Percentiles rank a stretch among this genome's conserved stretches.
phyloP scores from a whole-genome alignment of 2,888 invertebrate species.

The Lapara coniferarum region DNA sequence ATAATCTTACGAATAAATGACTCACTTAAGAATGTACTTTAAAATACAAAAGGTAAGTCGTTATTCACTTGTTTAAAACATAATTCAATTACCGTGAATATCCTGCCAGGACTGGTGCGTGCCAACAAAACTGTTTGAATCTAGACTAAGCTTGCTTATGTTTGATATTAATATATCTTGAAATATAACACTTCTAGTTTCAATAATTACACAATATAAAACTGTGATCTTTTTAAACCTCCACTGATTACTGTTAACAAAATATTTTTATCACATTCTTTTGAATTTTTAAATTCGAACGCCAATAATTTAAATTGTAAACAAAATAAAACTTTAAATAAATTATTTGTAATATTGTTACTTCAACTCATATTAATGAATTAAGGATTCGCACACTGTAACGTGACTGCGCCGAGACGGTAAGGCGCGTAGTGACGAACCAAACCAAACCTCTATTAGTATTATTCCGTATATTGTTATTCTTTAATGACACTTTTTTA shows the following conservation, averaged over 20 bases:
- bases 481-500: neutral
- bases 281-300: neutral
- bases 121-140: neutral
- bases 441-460: neutral
- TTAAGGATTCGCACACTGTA: neutral
- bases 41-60: slow-evolving; percentile 5
- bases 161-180: neutral
- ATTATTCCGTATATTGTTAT: slow-evolving; percentile 11
- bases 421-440: slow-evolving; percentile 9
- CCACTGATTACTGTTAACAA: neutral
- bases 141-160: no score
- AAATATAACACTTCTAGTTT: neutral
- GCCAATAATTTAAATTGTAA: neutral
- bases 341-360: neutral
- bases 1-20: neutral
- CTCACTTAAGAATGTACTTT: neutral
- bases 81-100: slow-evolving; percentile 23
- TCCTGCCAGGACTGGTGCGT: neutral
- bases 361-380: neutral
- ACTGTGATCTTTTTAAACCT: neutral
- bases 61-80: slow-evolving; percentile 17
- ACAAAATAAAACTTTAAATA: neutral
- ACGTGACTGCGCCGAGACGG: slow-evolving; percentile 14
- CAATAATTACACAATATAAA: neutral
- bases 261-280: neutral